Base-by-base conservation (phyloP, 2,113 vertebrate species). In the Percina caprodes region DNA sequence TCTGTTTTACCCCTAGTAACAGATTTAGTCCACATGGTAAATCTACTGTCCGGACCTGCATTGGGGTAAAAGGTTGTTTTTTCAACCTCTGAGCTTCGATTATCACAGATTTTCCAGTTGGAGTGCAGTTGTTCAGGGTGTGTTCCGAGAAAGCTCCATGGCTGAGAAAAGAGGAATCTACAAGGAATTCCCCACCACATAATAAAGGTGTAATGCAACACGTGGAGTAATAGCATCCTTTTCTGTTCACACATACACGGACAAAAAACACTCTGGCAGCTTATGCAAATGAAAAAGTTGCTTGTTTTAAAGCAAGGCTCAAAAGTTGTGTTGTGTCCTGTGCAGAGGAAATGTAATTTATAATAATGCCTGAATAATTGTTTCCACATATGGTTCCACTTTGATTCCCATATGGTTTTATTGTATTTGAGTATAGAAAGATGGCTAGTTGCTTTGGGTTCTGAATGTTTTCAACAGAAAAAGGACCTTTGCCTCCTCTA, bases 321-420 rank as follows among this genome's bases (percentile, higher is more conserved):
- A 49, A 82, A 90, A 74, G 71, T 87, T 14, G 0, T 60, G 69
- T 82, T 80, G 79, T 90, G 30, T 91, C 72, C 83, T 74, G 68
- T 21, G 59, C 49, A 58, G 48, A 85, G 63, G 77, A 89, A 75
- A 77, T 82, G 73, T 88, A 93, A 84, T 90, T 85, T 89, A 79
- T 80, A 83, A 83, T 87, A 78, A 84, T 84, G 78, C 74, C 55
- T 30, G 30, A 86, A 86, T 85, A 82, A 73, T 78, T 78, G 66
- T 82, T 86, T 65, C 76, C 70, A 89, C 90, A 89, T 90, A 76
- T 92, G 87, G 77, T 88, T 93, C 79, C 23, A 73, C 84, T 91
- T 86, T 72, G 45, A 82, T 87, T 74, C 73, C 72, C 87, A 84
- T 85, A 85, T 91, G 87, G 77, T 90, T 93, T 91, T 86, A 77